Percentiles rank a stretch among this genome's conserved stretches.
phyloP scores from a whole-genome alignment of 2,797 vertebrate genomes.

The Enteromius unitaeniatus region DNA sequence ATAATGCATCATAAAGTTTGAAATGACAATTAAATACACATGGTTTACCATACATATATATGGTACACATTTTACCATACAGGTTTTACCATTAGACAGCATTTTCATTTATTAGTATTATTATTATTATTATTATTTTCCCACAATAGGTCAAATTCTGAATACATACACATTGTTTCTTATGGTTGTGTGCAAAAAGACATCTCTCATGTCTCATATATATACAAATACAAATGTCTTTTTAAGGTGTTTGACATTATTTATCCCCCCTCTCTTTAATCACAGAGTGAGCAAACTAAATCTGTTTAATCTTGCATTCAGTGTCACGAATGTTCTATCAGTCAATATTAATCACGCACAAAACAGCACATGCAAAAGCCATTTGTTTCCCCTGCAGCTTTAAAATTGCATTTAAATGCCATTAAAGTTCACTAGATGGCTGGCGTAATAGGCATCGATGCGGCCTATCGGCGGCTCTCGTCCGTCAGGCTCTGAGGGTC shows the following conservation, averaged over 20 bases:
- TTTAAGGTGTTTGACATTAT: background rate
- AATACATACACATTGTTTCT: constrained; percentile 9
- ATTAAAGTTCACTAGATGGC: constrained; percentile 67
- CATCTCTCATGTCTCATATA: background rate
- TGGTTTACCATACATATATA: no score
- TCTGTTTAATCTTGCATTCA: constrained; percentile 41
- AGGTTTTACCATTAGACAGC: background rate
- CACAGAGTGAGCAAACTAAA: constrained; percentile 53
- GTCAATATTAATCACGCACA: constrained; percentile 62
- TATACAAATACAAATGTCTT: background rate
- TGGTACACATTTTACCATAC: background rate
- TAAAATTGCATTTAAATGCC: constrained; percentile 78
- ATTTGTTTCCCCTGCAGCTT: constrained; percentile 53
- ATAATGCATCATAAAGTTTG: background rate
- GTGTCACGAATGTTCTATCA: constrained; percentile 13
- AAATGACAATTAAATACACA: background rate
- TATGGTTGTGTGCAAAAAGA: background rate
- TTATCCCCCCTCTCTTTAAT: constrained; percentile 26
- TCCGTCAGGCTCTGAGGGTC: constrained; percentile 6
- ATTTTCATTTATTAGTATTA: constrained; percentile 20
- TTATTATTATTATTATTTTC: constrained; percentile 26
- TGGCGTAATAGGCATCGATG: constrained; percentile 71
- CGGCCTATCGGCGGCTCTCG: constrained; percentile 39
- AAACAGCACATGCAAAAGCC: constrained; percentile 62
- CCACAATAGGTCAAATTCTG: constrained; percentile 51